These are phyloP conservation scores for Etheostoma nigrum DNA, from an alignment of 2,797 vertebrate genomes.

Conservation along the genomic window DNA sequence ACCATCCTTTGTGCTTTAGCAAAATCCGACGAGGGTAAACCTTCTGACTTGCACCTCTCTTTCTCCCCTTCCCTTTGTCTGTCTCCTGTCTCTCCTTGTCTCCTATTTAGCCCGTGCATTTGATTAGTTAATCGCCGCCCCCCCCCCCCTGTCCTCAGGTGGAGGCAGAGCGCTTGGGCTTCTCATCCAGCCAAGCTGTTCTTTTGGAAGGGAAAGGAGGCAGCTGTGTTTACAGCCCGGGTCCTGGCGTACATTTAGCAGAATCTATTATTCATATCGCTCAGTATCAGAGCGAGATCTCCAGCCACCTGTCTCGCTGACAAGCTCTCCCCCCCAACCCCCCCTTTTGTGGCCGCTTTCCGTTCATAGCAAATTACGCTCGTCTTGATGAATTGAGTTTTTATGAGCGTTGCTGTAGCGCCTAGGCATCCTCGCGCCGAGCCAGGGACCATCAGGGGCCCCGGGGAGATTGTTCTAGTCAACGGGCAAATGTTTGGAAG, in stretches of 20 bases:
- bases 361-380: conserved; percentile 99
- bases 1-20: conserved; percentile 70
- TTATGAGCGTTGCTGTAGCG: conserved; percentile 97
- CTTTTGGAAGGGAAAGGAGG: conserved; percentile 99
- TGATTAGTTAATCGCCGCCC: conserved; percentile 87
- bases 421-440: conserved; percentile 90
- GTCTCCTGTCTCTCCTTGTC: conserved; percentile 75
- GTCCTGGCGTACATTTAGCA: conserved; percentile 99
- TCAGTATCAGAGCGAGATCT: conserved; percentile 99
- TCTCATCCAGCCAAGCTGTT: conserved; percentile 98
- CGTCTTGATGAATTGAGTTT: conserved; percentile 99
- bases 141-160: conserved; percentile 94
- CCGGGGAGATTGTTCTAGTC: conserved; percentile 81
- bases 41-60: conserved; percentile 72
- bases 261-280: conserved; percentile 99
- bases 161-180: conserved; percentile 92
- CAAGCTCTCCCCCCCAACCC: conserved; percentile 87
- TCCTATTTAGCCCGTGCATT: conserved; percentile 86
- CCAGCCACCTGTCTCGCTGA: conserved; percentile 99
- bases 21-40: conserved; percentile 47
- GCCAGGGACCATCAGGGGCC: conserved; percentile 92
- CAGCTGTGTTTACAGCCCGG: conserved; percentile 99
- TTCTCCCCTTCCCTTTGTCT: conserved; percentile 69
- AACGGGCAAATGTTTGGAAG: conserved; percentile 93
- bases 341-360: conserved; percentile 99